Percentiles rank a stretch among this genome's conserved stretches.
These are phyloP conservation scores for Drosophila parthenogenetica DNA, from an alignment of 2,888 invertebrate genomes.

Conservation along the genomic window DNA sequence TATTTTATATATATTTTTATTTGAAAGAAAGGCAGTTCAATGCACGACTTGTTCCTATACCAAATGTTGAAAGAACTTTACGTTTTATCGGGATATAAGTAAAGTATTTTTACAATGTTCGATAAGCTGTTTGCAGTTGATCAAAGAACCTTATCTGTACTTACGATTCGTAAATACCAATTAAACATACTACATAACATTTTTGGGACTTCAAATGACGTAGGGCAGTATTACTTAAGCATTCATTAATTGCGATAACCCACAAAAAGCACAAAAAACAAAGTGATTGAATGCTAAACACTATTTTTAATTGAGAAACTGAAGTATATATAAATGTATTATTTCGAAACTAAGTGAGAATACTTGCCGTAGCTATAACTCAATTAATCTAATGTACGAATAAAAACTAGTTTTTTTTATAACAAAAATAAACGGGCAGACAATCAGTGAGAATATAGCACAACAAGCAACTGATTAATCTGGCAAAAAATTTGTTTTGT, in stretches of 20 bases:
- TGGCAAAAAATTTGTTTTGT: background rate
- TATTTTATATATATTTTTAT: background rate
- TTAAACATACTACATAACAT: slow-evolving; percentile 3
- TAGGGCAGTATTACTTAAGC: slow-evolving; percentile 44
- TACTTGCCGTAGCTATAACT: background rate
- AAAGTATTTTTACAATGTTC: slow-evolving; percentile 28
- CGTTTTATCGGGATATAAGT: slow-evolving; percentile 14
- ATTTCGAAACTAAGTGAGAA: no score
- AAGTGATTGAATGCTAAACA: slow-evolving; percentile 50
- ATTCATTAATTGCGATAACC: slow-evolving; percentile 56
- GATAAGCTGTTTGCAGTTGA: slow-evolving; percentile 28
- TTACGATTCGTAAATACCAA: slow-evolving; percentile 13
- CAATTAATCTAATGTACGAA: slow-evolving; percentile 6
- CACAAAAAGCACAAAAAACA: slow-evolving; percentile 6
- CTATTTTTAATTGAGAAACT: slow-evolving; percentile 11
- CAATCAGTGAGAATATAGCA: slow-evolving; percentile 11
- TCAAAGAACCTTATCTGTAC: slow-evolving; percentile 10
- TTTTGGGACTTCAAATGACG: slow-evolving; percentile 48
- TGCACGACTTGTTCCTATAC: slow-evolving; percentile 13
- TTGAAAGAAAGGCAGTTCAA: slow-evolving; percentile 35
- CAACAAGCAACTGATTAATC: slow-evolving; percentile 22
- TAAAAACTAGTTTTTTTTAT: background rate
- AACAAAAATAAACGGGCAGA: background rate
- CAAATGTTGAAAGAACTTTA: slow-evolving; percentile 2
- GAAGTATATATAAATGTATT: no score